Evolutionary conservation across 2,113 vertebrate genomes (phyloP).

Genomic region (Chloropsis cyanopogon): DNA sequence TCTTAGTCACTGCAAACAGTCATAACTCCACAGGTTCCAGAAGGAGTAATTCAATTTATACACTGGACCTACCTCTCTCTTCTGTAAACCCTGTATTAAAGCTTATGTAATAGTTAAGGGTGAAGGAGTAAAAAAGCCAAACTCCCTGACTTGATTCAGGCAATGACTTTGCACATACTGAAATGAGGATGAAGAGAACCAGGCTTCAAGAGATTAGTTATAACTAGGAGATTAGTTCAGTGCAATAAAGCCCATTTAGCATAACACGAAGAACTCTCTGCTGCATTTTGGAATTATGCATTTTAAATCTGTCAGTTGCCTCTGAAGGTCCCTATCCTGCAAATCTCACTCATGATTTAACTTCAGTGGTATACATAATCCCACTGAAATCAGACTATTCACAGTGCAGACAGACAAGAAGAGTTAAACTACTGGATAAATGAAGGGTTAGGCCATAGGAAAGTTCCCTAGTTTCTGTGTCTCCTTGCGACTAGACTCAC

Average conservation of each 20-base stretch:
- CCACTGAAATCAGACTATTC: background rate
- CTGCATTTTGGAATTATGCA: background rate
- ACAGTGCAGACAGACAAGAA: background rate
- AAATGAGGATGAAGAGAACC: background rate
- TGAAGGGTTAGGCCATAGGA: background rate
- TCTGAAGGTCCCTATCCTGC: background rate
- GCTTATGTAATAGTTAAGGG: background rate
- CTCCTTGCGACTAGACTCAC: background rate
- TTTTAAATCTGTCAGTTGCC: background rate
- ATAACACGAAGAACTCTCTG: background rate
- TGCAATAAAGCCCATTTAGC: background rate
- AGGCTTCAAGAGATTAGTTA: background rate
- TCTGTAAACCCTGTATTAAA: background rate
- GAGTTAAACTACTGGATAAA: background rate
- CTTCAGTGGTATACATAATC: background rate
- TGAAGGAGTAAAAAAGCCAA: background rate
- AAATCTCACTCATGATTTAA: background rate
- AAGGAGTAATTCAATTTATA: background rate
- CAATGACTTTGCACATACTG: background rate
- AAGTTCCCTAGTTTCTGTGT: background rate
- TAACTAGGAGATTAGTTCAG: constrained; percentile 9
- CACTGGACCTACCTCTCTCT: background rate
- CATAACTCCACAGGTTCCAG: background rate
- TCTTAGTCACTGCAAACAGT: background rate
- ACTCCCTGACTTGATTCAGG: background rate